Conservation (phyloP, 2,797 vertebrate genomes). For the Melopsittacus undulatus region DNA sequence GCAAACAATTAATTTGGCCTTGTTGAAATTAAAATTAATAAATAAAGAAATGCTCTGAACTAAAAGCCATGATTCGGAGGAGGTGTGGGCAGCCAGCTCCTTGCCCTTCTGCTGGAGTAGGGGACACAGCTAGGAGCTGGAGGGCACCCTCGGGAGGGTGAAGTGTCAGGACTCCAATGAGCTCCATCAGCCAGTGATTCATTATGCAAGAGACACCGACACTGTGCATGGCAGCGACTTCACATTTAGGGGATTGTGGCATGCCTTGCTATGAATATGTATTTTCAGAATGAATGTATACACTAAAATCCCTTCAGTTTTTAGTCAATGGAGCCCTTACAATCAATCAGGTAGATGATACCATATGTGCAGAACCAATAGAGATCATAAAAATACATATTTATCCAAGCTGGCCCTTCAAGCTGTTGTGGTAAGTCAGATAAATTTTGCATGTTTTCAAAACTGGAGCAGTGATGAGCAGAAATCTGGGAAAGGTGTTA, state of each 20-base stretch:
- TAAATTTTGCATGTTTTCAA: constrained; percentile 29
- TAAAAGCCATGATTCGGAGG: neutral
- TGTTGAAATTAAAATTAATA: neutral
- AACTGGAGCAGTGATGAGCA: neutral
- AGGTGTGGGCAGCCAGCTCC: neutral
- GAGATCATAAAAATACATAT: constrained; percentile 62
- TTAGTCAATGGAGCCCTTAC: constrained; percentile 37
- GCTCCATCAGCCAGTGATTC: constrained; percentile 24
- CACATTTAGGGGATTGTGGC: constrained; percentile 30
- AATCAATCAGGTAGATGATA: constrained; percentile 66
- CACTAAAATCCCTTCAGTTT: constrained; percentile 53
- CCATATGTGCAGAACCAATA: constrained; percentile 63
- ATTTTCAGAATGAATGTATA: constrained; percentile 42
- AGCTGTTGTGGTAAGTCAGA: constrained; percentile 51
- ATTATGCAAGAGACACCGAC: neutral
- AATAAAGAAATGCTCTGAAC: neutral
- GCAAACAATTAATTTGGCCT: constrained; percentile 28
- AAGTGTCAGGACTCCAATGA: neutral
- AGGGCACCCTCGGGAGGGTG: neutral
- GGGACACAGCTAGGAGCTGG: neutral
- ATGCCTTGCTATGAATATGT: constrained; percentile 38
- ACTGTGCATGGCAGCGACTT: constrained; percentile 13
- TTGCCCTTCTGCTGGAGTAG: neutral
- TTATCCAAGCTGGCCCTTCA: constrained; percentile 65
- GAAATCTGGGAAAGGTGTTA: constrained; percentile 40